Evolutionary conservation across 2,888 invertebrate genomes (phyloP), one percentile per base, ranked within the genome.

Genomic region (Gisinianus flammeolus): DNA sequence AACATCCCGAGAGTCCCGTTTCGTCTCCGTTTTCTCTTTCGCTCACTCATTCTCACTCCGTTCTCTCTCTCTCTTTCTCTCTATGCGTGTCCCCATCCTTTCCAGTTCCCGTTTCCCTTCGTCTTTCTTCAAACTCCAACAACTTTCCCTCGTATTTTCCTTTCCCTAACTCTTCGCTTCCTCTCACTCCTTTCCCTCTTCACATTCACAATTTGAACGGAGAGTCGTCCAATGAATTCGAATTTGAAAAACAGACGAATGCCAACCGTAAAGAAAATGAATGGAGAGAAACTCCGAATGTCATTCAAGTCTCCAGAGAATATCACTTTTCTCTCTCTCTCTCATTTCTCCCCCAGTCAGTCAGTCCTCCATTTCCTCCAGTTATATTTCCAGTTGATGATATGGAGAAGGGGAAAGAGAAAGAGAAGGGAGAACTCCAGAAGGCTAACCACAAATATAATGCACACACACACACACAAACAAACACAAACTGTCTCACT

Each of bases 201-300:
- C 58, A n/a, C 58, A 58, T 22, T 58, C 58, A 22, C 58, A 8
- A 58, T 2, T 8, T 58, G 58, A 1, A 58, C 24, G 56, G 56
- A 56, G 19, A 35, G 35, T 35, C 35, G 35, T 35, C 35, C 35
- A 8, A 35, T 12, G 35, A 35, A 44, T 44, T 44, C 44, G 2
- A 58, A 58, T 24, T n/a, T 22, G 33, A 44, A 68, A 19, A 64
- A 68, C 44, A 33, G n/a, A 33, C 22, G 68, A 68, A 68, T 68
- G 68, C 68, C 68, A 68, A 68, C 68, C 68, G 68, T 68, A 44
- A 68, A 67, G 64, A 73, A 76, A 76, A 79, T 79, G 72, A 79
- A 76, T 79, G 76, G 62, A 76, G 62, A 76, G 76, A 79, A 79
- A 79, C 62, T 71, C 71, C 26, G 70, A 79, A 75, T 78, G 75